phyloP scores from a whole-genome alignment of 2,797 vertebrate genomes.

The Leptoclinus maculatus region DNA sequence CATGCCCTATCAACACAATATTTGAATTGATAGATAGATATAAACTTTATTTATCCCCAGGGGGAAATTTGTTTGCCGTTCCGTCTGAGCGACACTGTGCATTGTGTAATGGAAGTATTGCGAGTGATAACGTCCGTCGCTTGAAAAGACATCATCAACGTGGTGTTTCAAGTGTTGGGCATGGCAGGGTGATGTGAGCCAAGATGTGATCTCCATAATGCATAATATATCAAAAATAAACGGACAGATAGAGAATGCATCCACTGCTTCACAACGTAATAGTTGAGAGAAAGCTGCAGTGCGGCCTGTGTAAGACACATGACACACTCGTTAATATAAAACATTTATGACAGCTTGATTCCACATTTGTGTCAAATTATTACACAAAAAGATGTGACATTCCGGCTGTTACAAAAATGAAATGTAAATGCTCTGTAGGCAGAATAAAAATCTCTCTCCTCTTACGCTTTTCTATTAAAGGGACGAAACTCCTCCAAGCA shows the following conservation, averaged over 20 bases:
- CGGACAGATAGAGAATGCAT: not conserved
- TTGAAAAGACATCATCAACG: slow-evolving; percentile 35
- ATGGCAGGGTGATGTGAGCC: slow-evolving; percentile 20
- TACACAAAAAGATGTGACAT: slow-evolving; percentile 10
- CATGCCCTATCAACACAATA: slow-evolving; percentile 31
- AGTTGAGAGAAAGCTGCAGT: not conserved
- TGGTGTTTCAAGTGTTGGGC: slow-evolving; percentile 22
- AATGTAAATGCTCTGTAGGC: not conserved
- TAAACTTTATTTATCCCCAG: no score
- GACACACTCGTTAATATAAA: slow-evolving; percentile 17
- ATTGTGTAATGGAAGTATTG: slow-evolving; percentile 23
- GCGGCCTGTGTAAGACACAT: slow-evolving; percentile 12
- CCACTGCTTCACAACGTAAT: slow-evolving; percentile 3
- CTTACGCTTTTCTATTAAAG: slow-evolving; percentile 3
- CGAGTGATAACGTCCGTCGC: slow-evolving; percentile 5
- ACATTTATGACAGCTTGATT: slow-evolving; percentile 23
- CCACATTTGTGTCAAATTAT: slow-evolving; percentile 18
- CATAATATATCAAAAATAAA: slow-evolving; percentile 29
- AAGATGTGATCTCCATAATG: slow-evolving; percentile 38
- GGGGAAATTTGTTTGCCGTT: no score
- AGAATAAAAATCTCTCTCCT: slow-evolving; percentile 6
- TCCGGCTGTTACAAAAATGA: slow-evolving; percentile 3
- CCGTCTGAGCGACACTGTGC: not conserved
- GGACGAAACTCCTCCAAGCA: not conserved
- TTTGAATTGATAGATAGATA: no score